Conservation (phyloP, 2,888 invertebrate species). For the Heliconius ismenius region DNA sequence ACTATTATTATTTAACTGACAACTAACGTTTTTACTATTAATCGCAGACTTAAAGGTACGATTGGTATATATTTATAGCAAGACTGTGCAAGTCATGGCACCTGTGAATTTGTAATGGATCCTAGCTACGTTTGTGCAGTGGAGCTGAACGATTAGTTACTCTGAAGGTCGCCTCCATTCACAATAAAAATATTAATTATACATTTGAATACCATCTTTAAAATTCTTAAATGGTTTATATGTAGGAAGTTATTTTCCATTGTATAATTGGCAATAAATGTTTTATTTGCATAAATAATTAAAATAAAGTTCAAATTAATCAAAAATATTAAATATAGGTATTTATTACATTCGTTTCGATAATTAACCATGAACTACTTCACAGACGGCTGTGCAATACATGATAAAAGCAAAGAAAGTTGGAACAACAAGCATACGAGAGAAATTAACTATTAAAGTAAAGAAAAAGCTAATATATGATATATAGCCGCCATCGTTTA, state of each 20-base stretch:
- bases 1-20: neutral
- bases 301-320: too few relatives aligned
- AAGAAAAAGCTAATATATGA: too few relatives aligned
- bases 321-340: too few relatives aligned
- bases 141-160: conserved; percentile 50
- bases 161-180: conserved; percentile 51
- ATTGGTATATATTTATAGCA: conserved; percentile 12
- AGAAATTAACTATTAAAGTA: too few relatives aligned
- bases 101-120: conserved; percentile 46
- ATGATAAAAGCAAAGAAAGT: too few relatives aligned
- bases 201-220: conserved; percentile 5
- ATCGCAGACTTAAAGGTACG: neutral
- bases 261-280: neutral
- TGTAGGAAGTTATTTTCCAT: neutral
- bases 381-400: too few relatives aligned
- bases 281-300: too few relatives aligned
- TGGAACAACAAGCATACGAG: too few relatives aligned
- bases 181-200: conserved; percentile 17
- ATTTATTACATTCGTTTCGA: too few relatives aligned
- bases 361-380: too few relatives aligned
- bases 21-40: neutral
- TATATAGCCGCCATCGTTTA: too few relatives aligned
- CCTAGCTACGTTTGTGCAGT: conserved; percentile 41
- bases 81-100: conserved; percentile 37
- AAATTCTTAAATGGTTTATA: neutral